phyloP scores from a whole-genome alignment of 2,888 invertebrate species.

The Nephrotoma flavescens region DNA sequence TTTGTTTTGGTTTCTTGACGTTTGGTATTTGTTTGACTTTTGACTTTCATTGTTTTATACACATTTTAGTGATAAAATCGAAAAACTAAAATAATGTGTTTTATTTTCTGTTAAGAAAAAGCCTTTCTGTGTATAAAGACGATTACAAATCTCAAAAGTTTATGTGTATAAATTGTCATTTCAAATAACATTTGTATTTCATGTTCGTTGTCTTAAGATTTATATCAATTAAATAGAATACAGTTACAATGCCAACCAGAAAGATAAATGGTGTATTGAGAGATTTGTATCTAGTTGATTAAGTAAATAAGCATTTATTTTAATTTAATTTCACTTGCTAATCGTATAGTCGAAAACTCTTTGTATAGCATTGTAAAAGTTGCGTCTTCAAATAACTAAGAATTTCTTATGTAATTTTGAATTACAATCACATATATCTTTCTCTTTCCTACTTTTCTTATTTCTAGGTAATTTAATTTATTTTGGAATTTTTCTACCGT shows the following conservation, averaged over 20 bases:
- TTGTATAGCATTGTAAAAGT: no score
- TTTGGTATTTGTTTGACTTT: not conserved
- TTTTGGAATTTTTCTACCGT: no score
- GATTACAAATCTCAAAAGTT: not conserved
- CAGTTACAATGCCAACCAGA: not conserved
- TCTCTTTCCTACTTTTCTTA: no score
- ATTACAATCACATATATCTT: no score
- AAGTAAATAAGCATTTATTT: no score
- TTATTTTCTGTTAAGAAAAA: not conserved
- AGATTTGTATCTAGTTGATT: not conserved
- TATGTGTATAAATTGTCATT: not conserved
- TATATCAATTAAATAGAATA: not conserved
- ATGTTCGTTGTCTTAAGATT: not conserved
- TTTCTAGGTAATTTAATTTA: no score
- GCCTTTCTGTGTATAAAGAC: not conserved
- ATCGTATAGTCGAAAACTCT: no score
- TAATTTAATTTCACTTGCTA: no score
- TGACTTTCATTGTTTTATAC: not conserved
- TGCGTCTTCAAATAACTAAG: no score
- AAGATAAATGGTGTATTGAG: not conserved
- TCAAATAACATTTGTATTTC: not conserved
- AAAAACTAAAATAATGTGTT: not conserved
- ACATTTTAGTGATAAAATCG: not conserved
- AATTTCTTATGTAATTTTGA: no score
- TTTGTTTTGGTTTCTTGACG: not conserved